Evolutionary conservation across 2,888 invertebrate genomes (phyloP).

Genomic region (Drosophila heteroneura): DNA sequence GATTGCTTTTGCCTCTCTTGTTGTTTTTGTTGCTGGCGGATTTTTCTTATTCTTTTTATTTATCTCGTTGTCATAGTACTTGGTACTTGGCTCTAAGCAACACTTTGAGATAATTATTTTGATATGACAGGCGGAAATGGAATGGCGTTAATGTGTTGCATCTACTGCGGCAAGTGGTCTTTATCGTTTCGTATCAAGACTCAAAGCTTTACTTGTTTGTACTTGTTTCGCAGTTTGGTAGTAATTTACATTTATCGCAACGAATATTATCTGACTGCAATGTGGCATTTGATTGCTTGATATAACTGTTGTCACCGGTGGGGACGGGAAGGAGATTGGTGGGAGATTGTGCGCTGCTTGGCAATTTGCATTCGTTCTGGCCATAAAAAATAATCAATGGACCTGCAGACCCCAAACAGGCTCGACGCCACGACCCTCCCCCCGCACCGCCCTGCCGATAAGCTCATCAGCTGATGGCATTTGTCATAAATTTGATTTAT

Average conservation of each 20-base stretch:
- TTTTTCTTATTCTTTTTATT: conserved; percentile 1
- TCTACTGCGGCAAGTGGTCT: conserved; percentile 37
- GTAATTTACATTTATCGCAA: conserved; percentile 48
- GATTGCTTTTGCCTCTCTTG: conserved; percentile 15
- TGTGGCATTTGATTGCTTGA: conserved; percentile 61
- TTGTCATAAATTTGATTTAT: conserved; percentile 75
- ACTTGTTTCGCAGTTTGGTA: conserved; percentile 23
- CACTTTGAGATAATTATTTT: conserved; percentile 80
- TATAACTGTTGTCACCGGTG: conserved; percentile 30
- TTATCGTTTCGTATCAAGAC: conserved; percentile 31
- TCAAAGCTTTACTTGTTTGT: conserved; percentile 38
- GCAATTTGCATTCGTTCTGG: conserved; percentile 34
- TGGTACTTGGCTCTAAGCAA: conserved; percentile 60
- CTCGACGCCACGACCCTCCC: background rate
- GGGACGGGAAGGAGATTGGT: background rate
- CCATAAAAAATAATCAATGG: conserved; percentile 40
- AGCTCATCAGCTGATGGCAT: conserved; percentile 53
- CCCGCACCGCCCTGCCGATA: conserved; percentile 17
- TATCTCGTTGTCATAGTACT: conserved; percentile 48
- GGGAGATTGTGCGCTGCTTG: background rate
- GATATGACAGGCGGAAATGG: conserved; percentile 83
- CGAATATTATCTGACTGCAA: conserved; percentile 67
- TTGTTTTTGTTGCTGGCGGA: conserved; percentile 15
- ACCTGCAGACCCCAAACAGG: conserved; percentile 5
- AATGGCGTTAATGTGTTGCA: conserved; percentile 79